Conservation (phyloP, 1,140 invertebrate species). For the Theocolax elegans region DNA sequence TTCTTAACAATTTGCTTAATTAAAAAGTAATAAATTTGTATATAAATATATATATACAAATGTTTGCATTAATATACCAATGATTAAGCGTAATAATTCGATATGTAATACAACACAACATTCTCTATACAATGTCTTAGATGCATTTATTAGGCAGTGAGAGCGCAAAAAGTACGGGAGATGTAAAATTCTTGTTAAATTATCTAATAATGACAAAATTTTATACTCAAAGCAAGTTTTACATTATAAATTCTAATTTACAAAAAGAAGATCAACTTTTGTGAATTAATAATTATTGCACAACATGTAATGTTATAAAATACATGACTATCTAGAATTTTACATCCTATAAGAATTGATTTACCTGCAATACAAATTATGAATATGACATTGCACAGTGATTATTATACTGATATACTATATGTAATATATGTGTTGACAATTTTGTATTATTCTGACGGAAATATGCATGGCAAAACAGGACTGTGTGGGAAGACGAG, state of each 20-base stretch:
- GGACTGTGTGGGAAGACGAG: constrained; percentile 22
- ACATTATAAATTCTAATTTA: too few species aligned
- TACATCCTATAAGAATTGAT: too few species aligned
- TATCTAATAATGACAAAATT: too few species aligned
- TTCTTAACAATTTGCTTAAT: constrained; percentile 25
- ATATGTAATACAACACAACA: constrained; percentile 17
- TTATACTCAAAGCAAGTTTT: too few species aligned
- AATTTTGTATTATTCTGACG: constrained; percentile 15
- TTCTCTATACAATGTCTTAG: constrained; percentile 19
- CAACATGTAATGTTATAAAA: too few species aligned
- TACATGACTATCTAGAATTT: too few species aligned
- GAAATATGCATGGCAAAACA: constrained; percentile 36
- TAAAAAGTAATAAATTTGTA: constrained; percentile 7
- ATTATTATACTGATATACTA: constrained; percentile 27
- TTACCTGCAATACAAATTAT: neutral
- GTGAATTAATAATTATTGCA: too few species aligned
- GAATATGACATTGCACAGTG: constrained; percentile 27
- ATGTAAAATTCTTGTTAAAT: constrained; percentile 34
- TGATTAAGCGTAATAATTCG: constrained; percentile 13
- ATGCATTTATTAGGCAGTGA: constrained; percentile 18
- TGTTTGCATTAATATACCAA: constrained; percentile 24
- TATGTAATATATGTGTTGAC: constrained; percentile 19
- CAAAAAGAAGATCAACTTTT: too few species aligned
- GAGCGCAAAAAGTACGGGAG: constrained; percentile 5
- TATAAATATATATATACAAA: constrained; percentile 33